phyloP scores from a whole-genome alignment of 1,140 invertebrate genomes.

The Coelopa frigida region DNA sequence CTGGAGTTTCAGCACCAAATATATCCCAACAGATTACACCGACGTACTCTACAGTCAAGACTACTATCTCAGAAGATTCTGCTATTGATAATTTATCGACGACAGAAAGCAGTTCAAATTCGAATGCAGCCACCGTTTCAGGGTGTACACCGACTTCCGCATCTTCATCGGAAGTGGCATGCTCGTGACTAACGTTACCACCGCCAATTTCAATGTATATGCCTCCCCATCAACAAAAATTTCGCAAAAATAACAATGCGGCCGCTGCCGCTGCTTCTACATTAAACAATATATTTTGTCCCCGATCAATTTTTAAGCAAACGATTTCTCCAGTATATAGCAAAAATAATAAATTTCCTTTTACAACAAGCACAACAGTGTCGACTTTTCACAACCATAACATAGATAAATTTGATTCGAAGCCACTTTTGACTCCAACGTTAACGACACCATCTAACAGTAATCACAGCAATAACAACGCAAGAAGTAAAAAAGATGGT shows the following conservation, averaged over 20 bases:
- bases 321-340: too few relatives aligned
- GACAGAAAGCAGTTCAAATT: too few relatives aligned
- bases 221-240: slow-evolving; percentile 29
- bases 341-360: too few relatives aligned
- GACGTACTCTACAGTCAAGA: slow-evolving; percentile 16
- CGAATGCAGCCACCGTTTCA: too few relatives aligned
- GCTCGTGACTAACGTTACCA: slow-evolving; percentile 32
- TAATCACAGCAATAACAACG: slow-evolving; percentile 13
- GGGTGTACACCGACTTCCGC: slow-evolving; percentile 13
- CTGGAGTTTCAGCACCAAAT: slow-evolving; percentile 24
- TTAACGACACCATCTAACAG: too few relatives aligned
- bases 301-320: too few relatives aligned
- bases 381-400: too few relatives aligned
- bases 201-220: too few relatives aligned
- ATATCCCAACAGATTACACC: slow-evolving; percentile 33
- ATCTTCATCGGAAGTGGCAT: slow-evolving; percentile 35
- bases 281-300: slow-evolving; percentile 42
- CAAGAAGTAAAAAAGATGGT: slow-evolving; percentile 6
- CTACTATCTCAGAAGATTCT: too few relatives aligned
- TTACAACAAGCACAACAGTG: slow-evolving; percentile 13
- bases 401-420: too few relatives aligned
- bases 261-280: slow-evolving; percentile 40
- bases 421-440: too few relatives aligned
- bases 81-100: too few relatives aligned
- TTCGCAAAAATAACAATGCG: slow-evolving; percentile 42